These are phyloP conservation scores for Tortrix viridana DNA, from an alignment of 2,888 invertebrate species.

Conservation along the genomic window DNA sequence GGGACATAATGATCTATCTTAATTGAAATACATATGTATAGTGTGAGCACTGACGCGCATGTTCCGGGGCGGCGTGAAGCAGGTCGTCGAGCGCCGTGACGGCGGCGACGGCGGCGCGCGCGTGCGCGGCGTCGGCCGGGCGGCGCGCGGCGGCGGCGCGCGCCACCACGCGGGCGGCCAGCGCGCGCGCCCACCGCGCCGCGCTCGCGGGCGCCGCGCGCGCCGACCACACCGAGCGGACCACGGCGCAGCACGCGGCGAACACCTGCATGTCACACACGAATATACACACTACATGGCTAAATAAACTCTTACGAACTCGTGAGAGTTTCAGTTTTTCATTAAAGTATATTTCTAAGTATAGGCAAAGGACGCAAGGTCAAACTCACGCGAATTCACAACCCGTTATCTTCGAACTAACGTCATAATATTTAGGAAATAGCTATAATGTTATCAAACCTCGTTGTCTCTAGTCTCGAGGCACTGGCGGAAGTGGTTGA, in stretches of 20 bases:
- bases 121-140: conserved; percentile 56
- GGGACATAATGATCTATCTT: too few species aligned
- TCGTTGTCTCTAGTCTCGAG: conserved; percentile 79
- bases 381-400: too few species aligned
- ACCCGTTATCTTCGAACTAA: too few species aligned
- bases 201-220: conserved; percentile 50
- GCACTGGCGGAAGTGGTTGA: conserved; percentile 95
- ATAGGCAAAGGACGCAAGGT: too few species aligned
- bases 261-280: conserved; percentile 56
- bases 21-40: too few species aligned
- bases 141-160: conserved; percentile 63
- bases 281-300: too few species aligned
- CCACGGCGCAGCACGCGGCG: conserved; percentile 67
- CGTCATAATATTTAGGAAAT: not conserved
- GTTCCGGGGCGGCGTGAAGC: conserved; percentile 62
- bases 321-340: too few species aligned
- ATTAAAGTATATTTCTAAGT: too few species aligned
- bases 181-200: conserved; percentile 75
- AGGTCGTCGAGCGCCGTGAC: conserved; percentile 67
- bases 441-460: conserved; percentile 46
- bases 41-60: conserved; percentile 57
- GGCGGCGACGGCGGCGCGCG: conserved; percentile 54
- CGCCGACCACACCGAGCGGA: conserved; percentile 66
- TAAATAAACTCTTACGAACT: too few species aligned
- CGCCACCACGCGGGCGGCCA: conserved; percentile 64